These are phyloP conservation scores for Zoanthus gigantus DNA, from an alignment of 92 coral and sea anemone species.

Conservation along the genomic window DNA sequence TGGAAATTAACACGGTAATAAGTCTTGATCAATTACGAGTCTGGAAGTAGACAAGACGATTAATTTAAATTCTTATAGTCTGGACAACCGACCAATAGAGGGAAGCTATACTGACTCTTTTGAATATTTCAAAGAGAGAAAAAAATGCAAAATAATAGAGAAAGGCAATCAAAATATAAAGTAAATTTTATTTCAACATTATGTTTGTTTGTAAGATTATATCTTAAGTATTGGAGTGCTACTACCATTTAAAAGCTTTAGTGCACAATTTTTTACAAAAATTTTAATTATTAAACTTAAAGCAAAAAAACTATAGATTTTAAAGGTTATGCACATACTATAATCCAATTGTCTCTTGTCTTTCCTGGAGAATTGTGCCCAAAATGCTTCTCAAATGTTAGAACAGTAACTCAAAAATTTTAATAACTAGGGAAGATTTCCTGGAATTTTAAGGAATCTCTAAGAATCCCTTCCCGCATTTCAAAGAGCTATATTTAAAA, in stretches of 20 bases:
- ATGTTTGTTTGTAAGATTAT: neutral
- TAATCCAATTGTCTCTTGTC: too few species aligned
- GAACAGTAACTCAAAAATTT: too few species aligned
- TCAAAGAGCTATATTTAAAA: too few species aligned
- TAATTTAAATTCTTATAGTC: neutral
- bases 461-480: too few species aligned
- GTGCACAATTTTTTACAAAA: neutral
- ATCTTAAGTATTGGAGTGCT: too few species aligned
- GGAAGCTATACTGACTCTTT: neutral
- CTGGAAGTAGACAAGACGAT: neutral
- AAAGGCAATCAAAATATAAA: slow-evolving; percentile 22
- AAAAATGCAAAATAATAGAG: neutral
- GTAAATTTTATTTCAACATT: neutral
- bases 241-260: too few species aligned
- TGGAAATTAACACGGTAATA: too few species aligned
- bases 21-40: too few species aligned
- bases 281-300: neutral
- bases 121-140: neutral
- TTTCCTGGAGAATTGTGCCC: too few species aligned
- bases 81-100: neutral
- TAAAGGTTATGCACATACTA: neutral
- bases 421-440: too few species aligned
- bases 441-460: too few species aligned
- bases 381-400: too few species aligned
- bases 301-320: neutral